These are phyloP conservation scores for Chaitophorus viminalis DNA, from an alignment of 2,888 invertebrate genomes.

Conservation along the genomic window DNA sequence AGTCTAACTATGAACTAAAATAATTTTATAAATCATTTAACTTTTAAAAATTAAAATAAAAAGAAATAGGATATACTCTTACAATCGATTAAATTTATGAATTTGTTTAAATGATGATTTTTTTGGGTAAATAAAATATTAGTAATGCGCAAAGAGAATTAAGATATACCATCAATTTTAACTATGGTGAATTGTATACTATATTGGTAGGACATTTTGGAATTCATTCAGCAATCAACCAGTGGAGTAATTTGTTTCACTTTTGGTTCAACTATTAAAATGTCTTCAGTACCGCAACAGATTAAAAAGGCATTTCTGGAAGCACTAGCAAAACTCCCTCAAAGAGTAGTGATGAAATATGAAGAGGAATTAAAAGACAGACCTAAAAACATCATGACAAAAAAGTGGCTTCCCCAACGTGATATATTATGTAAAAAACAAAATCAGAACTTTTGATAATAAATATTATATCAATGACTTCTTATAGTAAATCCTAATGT, in stretches of 20 bases:
- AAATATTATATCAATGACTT: not conserved
- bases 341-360: slow-evolving; percentile 43
- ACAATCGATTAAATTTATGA: too few relatives aligned
- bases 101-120: too few relatives aligned
- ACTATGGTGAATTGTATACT: too few relatives aligned
- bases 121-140: too few relatives aligned
- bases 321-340: slow-evolving; percentile 35
- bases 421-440: slow-evolving; percentile 14
- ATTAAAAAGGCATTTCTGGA: slow-evolving; percentile 34
- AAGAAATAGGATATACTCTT: too few relatives aligned
- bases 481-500: not conserved
- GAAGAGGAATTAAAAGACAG: slow-evolving; percentile 42
- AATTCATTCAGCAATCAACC: slow-evolving; percentile 34
- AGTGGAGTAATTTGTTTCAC: slow-evolving; percentile 45
- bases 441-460: too few relatives aligned
- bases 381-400: slow-evolving; percentile 38
- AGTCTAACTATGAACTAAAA: too few relatives aligned
- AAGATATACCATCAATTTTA: too few relatives aligned
- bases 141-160: too few relatives aligned
- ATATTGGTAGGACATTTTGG: slow-evolving; percentile 18
- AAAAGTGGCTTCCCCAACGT: slow-evolving; percentile 38
- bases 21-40: too few relatives aligned
- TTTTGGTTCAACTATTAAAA: slow-evolving; percentile 35
- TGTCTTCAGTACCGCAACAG: slow-evolving; percentile 43
- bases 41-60: too few relatives aligned